These are phyloP conservation scores for Argynnis bischoffii DNA, from an alignment of 2,888 invertebrate species.

Conservation along the genomic window DNA sequence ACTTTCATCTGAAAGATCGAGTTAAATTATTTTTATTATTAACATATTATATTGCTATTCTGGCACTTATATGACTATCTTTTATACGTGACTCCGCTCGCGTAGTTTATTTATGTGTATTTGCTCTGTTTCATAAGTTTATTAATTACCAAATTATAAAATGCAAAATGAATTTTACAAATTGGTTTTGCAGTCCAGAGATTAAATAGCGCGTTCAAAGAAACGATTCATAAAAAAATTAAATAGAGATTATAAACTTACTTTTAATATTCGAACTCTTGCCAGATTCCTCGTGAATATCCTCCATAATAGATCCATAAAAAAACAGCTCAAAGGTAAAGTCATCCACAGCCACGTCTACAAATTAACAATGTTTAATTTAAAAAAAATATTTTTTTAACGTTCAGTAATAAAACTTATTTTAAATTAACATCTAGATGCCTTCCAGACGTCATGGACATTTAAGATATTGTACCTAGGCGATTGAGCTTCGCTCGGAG, in stretches of 20 bases:
- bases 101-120: too few relatives aligned
- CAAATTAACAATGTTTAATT: constrained; percentile 41
- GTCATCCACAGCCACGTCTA: constrained; percentile 77
- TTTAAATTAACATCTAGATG: too few relatives aligned
- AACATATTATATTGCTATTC: too few relatives aligned
- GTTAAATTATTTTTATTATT: too few relatives aligned
- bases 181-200: not conserved
- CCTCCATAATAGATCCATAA: constrained; percentile 69
- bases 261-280: constrained; percentile 61
- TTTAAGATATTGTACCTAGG: too few relatives aligned
- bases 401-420: too few relatives aligned
- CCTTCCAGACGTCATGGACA: too few relatives aligned
- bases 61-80: too few relatives aligned
- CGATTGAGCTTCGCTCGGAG: too few relatives aligned
- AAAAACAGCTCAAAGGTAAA: constrained; percentile 62
- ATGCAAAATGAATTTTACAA: not conserved
- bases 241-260: constrained; percentile 49
- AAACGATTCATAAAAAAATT: not conserved
- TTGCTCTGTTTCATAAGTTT: not conserved
- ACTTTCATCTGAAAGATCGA: not conserved
- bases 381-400: too few relatives aligned
- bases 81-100: too few relatives aligned
- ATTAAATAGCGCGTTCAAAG: not conserved
- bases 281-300: constrained; percentile 67
- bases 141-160: not conserved